Percentiles rank a stretch among this genome's conserved stretches.
These are phyloP conservation scores for Prinia subflava DNA, from an alignment of 2,113 vertebrate species.

Conservation along the genomic window DNA sequence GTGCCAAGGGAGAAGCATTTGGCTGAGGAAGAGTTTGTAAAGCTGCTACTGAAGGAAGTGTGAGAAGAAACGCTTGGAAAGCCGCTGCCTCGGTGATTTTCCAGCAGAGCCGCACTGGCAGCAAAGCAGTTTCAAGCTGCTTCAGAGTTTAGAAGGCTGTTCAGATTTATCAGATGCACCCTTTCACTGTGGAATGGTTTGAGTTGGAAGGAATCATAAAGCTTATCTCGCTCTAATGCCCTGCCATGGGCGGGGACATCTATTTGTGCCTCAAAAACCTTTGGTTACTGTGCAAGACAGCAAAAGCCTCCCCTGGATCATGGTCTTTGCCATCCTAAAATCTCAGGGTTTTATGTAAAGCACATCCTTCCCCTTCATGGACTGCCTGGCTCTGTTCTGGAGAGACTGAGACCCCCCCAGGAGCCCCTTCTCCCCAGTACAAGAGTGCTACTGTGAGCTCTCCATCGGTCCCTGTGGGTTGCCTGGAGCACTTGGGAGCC, in stretches of 20 bases:
- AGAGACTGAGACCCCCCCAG: not conserved
- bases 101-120: not conserved
- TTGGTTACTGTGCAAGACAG: accelerated
- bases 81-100: constrained; percentile 13
- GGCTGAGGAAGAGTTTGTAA: not conserved
- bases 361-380: accelerated
- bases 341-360: not conserved
- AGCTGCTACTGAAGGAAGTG: constrained; percentile 11
- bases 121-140: not conserved
- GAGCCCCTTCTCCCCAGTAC: accelerated
- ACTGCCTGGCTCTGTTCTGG: not conserved
- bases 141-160: not conserved
- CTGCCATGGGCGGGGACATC: not conserved
- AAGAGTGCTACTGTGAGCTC: not conserved
- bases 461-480: not conserved
- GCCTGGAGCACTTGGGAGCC: not conserved
- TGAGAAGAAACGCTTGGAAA: not conserved
- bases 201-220: not conserved
- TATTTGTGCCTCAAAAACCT: not conserved
- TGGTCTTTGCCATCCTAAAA: not conserved
- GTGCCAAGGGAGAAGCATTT: constrained; percentile 20
- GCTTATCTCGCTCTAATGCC: not conserved
- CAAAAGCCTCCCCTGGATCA: not conserved
- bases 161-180: not conserved
- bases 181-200: not conserved